These are phyloP conservation scores for Plebejus argus DNA, from an alignment of 2,888 invertebrate species.

Conservation along the genomic window DNA sequence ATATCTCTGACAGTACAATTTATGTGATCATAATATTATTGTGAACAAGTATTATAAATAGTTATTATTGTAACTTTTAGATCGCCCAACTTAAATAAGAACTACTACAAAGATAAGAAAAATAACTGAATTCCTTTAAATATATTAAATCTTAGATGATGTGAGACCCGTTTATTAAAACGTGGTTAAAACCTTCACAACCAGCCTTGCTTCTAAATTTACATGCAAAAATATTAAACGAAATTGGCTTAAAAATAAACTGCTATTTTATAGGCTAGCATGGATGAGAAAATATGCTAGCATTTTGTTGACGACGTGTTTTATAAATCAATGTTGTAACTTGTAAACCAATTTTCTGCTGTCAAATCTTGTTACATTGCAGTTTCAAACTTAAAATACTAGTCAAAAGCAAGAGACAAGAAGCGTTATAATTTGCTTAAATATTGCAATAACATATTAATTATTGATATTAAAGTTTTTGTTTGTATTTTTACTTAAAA, in stretches of 20 bases:
- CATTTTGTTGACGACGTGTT: neutral
- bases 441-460: neutral
- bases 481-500: neutral
- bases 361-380: neutral
- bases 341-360: slow-evolving; percentile 13
- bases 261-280: slow-evolving; percentile 1
- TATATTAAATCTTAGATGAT: neutral
- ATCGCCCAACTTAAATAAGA: no score
- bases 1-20: no score
- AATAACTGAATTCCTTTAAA: neutral
- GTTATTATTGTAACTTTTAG: no score
- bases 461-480: neutral
- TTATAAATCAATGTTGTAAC: slow-evolving; percentile 5
- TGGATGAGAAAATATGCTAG: slow-evolving; percentile 5
- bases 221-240: neutral
- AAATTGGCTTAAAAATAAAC: slow-evolving; percentile 7
- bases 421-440: neutral
- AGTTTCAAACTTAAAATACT: neutral
- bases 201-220: neutral
- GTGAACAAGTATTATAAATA: no score
- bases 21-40: no score
- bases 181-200: neutral
- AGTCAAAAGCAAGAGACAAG: neutral
- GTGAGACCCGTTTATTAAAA: neutral
- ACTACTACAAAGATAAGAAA: no score